phyloP scores from a whole-genome alignment of 2,113 vertebrate species.

The Hylia prasina region DNA sequence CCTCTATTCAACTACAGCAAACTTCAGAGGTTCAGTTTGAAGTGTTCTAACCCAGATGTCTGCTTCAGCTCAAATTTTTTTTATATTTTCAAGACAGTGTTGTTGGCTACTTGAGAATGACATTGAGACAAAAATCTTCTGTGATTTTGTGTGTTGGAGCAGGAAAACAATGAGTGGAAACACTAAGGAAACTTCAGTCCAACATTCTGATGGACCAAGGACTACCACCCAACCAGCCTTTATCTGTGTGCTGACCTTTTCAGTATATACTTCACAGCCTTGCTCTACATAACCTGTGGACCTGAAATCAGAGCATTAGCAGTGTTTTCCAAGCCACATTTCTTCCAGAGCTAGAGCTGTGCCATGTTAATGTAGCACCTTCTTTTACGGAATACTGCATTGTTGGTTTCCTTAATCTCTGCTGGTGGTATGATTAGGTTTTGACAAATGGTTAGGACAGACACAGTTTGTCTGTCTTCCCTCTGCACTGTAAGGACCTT shows the following conservation, averaged over 20 bases:
- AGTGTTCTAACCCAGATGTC: background rate
- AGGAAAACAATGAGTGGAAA: background rate
- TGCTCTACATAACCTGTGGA: background rate
- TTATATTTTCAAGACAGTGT: background rate
- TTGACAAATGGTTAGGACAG: background rate
- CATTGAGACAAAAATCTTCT: background rate
- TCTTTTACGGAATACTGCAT: background rate
- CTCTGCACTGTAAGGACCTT: background rate
- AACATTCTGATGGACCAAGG: background rate
- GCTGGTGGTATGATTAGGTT: rapidly evolving
- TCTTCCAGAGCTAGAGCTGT: background rate
- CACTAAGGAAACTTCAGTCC: background rate
- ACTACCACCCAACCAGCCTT: background rate
- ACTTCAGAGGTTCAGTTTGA: background rate
- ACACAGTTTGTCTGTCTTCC: background rate
- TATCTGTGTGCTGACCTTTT: background rate
- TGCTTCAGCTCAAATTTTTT: background rate
- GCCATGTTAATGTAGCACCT: background rate
- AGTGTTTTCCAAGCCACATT: background rate
- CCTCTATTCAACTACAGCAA: background rate
- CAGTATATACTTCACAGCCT: background rate
- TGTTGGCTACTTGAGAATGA: background rate
- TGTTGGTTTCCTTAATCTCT: background rate
- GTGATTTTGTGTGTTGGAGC: background rate
- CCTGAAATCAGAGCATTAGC: background rate